Conservation (phyloP, 2,888 invertebrate species). For the Abrostola tripartita region DNA sequence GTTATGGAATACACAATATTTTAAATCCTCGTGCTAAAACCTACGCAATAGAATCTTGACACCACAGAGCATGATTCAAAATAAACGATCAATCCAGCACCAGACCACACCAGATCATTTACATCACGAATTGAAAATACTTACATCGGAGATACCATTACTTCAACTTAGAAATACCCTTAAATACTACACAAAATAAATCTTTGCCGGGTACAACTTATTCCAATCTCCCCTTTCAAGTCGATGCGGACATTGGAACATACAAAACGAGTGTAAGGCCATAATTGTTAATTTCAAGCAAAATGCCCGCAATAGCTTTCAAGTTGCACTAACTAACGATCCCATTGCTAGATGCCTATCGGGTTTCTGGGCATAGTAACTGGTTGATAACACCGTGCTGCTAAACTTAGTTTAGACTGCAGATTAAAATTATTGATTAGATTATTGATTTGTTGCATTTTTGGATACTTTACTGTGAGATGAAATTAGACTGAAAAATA, state of each 20-base stretch:
- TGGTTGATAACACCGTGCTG: conserved; percentile 52
- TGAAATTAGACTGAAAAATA: no score
- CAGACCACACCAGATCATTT: conserved; percentile 38
- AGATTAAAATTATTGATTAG: not conserved
- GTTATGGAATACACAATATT: no score
- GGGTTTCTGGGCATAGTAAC: conserved; percentile 78
- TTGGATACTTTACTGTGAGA: no score
- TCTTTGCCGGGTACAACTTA: conserved; percentile 60
- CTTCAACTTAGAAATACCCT: conserved; percentile 48
- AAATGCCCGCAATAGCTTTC: conserved; percentile 84
- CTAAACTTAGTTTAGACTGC: conserved; percentile 43
- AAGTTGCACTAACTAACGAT: conserved; percentile 84
- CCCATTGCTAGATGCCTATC: conserved; percentile 86
- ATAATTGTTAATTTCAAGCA: conserved; percentile 87
- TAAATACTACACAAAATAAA: conserved; percentile 50
- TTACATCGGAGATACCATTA: conserved; percentile 41
- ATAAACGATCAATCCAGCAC: conserved; percentile 1
- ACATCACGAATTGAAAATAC: conserved; percentile 37
- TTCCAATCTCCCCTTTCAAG: conserved; percentile 61
- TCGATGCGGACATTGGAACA: conserved; percentile 65
- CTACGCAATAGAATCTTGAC: conserved; percentile 4
- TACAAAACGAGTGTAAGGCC: conserved; percentile 80
- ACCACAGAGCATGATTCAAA: conserved; percentile 29
- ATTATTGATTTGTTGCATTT: not conserved
- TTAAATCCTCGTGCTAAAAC: not conserved